Evolutionary conservation across 1,140 invertebrate species (phyloP).

Genomic region (Solenopsis fugax): DNA sequence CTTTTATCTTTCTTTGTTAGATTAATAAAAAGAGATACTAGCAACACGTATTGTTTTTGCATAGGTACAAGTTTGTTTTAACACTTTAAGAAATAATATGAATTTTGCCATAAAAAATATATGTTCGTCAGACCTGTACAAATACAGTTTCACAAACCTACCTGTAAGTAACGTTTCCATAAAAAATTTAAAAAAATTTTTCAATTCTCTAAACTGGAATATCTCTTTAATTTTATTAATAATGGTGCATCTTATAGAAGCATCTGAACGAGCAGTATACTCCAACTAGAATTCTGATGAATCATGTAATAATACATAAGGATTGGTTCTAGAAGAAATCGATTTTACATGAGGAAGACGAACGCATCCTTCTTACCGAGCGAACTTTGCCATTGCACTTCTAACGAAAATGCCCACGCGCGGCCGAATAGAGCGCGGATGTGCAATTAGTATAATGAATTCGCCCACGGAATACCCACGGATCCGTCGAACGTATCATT

Average conservation of each 20-base stretch:
- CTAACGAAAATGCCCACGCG: conserved; percentile 19
- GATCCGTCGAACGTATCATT: conserved; percentile 36
- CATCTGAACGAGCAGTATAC: not conserved
- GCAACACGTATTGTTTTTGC: too few species aligned
- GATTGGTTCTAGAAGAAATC: not conserved
- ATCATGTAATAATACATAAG: conserved; percentile 12
- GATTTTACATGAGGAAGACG: not conserved
- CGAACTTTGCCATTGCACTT: conserved; percentile 16
- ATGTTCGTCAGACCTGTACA: too few species aligned
- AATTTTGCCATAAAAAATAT: too few species aligned
- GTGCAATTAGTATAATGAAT: conserved; percentile 48
- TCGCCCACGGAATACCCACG: conserved; percentile 27
- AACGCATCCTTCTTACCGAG: not conserved
- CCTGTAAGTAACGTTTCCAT: too few species aligned
- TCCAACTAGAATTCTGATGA: not conserved
- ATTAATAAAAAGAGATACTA: too few species aligned
- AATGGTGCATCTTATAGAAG: not conserved
- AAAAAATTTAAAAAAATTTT: too few species aligned
- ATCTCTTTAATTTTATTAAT: not conserved
- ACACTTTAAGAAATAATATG: too few species aligned
- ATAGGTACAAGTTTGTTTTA: too few species aligned
- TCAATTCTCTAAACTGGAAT: too few species aligned
- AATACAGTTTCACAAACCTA: too few species aligned
- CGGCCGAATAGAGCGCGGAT: not conserved
- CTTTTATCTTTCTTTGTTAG: too few species aligned